Base-by-base conservation (phyloP, 2,113 vertebrate species). In the Formicarius rufipectus region DNA sequence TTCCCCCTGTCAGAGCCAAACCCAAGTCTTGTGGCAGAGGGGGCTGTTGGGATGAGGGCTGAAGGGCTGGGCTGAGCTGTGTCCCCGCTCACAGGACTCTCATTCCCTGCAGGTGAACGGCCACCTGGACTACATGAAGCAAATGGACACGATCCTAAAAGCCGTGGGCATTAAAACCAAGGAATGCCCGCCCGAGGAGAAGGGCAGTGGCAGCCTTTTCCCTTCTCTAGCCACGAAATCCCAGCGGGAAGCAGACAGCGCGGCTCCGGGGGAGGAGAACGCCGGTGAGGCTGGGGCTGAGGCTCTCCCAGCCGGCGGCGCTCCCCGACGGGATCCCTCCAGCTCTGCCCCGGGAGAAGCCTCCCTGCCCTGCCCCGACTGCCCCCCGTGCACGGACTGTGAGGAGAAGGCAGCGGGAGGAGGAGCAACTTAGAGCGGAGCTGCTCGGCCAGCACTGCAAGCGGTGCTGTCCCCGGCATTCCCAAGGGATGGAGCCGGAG, bases 111-210 rank as follows among this genome's bases (percentile, higher is more conserved):
- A 99, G 99, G 99, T 99, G 1, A 99, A 98, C 0, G 99, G 99
- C 69, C 99, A 99, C 97, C 95, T 99, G 97, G 99, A 99, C 97
- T 99, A 99, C 55, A 99, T 99, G 99, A 99, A 98, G 97, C 98
- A 99, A 95, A 99, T 99, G 99, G 98, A 99, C 74, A 97, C 97
- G 1, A 99, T 99, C 96, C 98, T 99, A 30, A 98, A 98, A 92
- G 98, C 99, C 1, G 98, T 99, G 59, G 99, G 99, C 55, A 77
- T 99, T 79, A 98, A 95, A 74, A 99, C 98, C 90, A 99, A 98
- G 94, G 98, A 98, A 33, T 94, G 93, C 79, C 88, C 35, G 14
- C 84, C 42, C 31, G 96, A 95, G 31, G 97, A 98, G 58, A 98
- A 96, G 60, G 97, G 98, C 44, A 94, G 97, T 15, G 20, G 92